A percentile compares a stretch with the other conserved stretches of the same genome.
These are phyloP conservation scores for Graphium colonna DNA, from an alignment of 2,888 invertebrate species.

Conservation along the genomic window DNA sequence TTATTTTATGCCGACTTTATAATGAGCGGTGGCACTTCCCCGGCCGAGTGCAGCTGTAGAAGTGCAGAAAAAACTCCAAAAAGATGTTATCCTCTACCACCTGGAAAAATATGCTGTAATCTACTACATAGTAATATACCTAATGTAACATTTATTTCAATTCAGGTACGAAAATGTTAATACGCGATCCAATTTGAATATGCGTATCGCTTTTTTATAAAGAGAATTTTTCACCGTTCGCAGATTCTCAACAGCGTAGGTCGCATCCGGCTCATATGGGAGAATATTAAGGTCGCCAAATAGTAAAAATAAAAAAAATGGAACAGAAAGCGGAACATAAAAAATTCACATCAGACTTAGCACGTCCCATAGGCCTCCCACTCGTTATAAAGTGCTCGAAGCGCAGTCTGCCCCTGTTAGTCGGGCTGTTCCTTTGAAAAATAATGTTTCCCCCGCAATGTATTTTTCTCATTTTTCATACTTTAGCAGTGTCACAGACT, in stretches of 20 bases:
- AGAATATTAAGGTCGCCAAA: not conserved
- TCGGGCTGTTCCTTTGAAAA: constrained; percentile 17
- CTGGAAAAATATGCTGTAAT: too few species aligned
- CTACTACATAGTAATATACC: too few species aligned
- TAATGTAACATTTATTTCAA: too few species aligned
- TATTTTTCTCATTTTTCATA: constrained; percentile 1
- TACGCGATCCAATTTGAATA: too few species aligned
- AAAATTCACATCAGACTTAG: constrained; percentile 11
- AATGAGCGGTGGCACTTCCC: too few species aligned
- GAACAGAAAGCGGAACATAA: not conserved
- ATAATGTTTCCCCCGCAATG: constrained; percentile 12
- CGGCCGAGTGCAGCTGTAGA: too few species aligned
- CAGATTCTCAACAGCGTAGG: not conserved
- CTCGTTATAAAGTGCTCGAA: constrained; percentile 13
- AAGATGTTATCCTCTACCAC: too few species aligned
- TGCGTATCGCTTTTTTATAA: not conserved
- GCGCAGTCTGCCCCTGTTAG: constrained; percentile 7
- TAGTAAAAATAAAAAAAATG: constrained; percentile 9
- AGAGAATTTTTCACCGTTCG: not conserved
- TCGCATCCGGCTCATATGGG: not conserved
- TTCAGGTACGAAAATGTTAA: too few species aligned
- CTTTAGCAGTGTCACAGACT: too few species aligned
- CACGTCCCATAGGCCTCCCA: constrained; percentile 2
- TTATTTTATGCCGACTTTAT: too few species aligned
- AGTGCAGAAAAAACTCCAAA: too few species aligned